Evolutionary conservation across 2,797 vertebrate genomes (phyloP).

Genomic region (Sebastiscus albofasciatus): DNA sequence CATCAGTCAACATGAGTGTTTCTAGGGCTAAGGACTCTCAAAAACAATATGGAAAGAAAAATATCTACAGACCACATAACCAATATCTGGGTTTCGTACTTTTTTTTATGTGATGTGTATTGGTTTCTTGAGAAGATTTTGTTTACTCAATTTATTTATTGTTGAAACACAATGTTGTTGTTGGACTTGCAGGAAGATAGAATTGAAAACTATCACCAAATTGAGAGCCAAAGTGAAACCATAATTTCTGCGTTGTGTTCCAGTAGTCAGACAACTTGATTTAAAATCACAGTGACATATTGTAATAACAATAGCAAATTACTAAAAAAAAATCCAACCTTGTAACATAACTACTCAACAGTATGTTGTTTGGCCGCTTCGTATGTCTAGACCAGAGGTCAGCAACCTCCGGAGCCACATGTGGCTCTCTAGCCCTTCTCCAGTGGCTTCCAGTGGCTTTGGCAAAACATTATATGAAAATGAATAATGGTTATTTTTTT

Average conservation of each 20-base stretch:
- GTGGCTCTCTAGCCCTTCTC: no score
- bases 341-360: no score
- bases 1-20: neutral
- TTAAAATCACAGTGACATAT: no score
- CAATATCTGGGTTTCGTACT: neutral
- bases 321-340: no score
- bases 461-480: no score
- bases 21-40: neutral
- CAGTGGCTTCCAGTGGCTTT: no score
- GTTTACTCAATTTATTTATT: neutral
- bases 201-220: neutral
- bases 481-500: no score
- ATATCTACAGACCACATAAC: neutral
- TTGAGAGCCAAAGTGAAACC: neutral
- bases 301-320: no score
- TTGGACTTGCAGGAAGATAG: neutral
- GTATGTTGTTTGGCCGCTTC: no score
- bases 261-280: no score
- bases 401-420: no score
- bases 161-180: neutral
- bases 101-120: neutral
- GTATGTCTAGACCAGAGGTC: no score
- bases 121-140: neutral
- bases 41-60: neutral
- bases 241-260: neutral